Evolutionary conservation across 2,113 vertebrate species (phyloP).

Genomic region (Oxyura jamaicensis): DNA sequence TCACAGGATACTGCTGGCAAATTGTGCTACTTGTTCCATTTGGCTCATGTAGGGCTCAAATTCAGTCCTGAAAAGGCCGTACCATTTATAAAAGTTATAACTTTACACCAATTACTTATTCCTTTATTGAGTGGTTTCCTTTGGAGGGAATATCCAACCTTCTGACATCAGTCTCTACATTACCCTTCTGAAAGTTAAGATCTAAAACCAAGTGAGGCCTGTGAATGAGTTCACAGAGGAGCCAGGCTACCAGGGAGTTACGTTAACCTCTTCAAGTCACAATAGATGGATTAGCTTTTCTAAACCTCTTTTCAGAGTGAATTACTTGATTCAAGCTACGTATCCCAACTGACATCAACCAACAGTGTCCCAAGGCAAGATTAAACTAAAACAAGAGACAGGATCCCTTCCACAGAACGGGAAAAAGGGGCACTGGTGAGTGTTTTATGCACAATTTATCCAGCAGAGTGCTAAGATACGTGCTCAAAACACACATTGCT

Average conservation of each 20-base stretch:
- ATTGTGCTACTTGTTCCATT: background rate
- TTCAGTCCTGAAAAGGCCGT: background rate
- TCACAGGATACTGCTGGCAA: background rate
- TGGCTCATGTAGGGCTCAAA: background rate
- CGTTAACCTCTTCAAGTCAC: background rate
- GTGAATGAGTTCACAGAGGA: background rate
- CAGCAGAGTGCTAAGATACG: fast-evolving
- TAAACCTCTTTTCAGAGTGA: background rate
- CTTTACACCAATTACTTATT: background rate
- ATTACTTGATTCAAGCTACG: background rate
- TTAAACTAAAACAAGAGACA: background rate
- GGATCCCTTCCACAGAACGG: background rate
- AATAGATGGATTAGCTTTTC: background rate
- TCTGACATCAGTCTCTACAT: background rate
- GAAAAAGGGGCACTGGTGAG: background rate
- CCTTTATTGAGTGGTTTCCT: background rate
- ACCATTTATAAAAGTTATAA: background rate
- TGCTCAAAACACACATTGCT: background rate
- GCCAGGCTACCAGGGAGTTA: background rate
- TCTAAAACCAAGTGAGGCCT: background rate
- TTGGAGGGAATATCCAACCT: background rate
- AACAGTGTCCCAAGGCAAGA: background rate
- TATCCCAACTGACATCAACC: background rate
- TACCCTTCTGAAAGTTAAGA: background rate
- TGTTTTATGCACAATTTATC: fast-evolving